These are phyloP conservation scores for Drosophila pectinifera DNA, from an alignment of 1,140 invertebrate species.

Conservation along the genomic window DNA sequence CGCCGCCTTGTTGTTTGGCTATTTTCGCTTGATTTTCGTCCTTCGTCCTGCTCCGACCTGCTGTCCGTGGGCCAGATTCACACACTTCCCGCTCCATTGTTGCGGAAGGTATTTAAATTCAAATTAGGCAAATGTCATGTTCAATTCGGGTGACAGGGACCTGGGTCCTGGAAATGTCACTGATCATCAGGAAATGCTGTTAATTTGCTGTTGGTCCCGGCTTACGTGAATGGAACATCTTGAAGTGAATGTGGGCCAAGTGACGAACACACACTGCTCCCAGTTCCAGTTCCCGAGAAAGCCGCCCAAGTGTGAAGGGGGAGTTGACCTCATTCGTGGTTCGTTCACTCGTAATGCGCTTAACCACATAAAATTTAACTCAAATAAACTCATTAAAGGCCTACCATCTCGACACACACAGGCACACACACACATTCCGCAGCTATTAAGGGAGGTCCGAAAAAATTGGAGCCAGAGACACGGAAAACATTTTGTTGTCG, in stretches of 20 bases:
- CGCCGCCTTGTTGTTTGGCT: conserved; percentile 52
- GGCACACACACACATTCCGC: conserved; percentile 46
- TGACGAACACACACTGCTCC: conserved; percentile 15
- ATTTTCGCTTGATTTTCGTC: conserved; percentile 61
- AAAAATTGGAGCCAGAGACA: conserved; percentile 26
- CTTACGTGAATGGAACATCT: conserved; percentile 22
- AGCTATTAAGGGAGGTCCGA: conserved; percentile 22
- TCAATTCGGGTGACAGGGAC: conserved; percentile 63
- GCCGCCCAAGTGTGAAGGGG: conserved; percentile 15
- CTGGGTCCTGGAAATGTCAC: conserved; percentile 2
- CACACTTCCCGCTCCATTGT: conserved; percentile 51
- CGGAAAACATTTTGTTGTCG: conserved; percentile 67
- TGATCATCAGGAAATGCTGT: conserved; percentile 38
- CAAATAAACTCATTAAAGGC: conserved; percentile 80
- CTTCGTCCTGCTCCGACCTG: conserved; percentile 36
- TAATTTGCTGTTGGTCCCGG: conserved; percentile 15
- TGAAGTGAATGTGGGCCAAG: conserved; percentile 40
- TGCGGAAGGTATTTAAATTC: conserved; percentile 68
- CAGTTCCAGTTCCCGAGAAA: neutral
- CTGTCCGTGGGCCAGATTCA: conserved; percentile 68
- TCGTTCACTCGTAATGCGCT: conserved; percentile 68
- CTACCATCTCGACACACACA: conserved; percentile 66
- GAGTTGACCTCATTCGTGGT: conserved; percentile 38
- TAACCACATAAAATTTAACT: conserved; percentile 79
- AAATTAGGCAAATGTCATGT: conserved; percentile 81